These are phyloP conservation scores for Thinocorus orbignyianus DNA, from an alignment of 2,113 vertebrate species.

Conservation along the genomic window DNA sequence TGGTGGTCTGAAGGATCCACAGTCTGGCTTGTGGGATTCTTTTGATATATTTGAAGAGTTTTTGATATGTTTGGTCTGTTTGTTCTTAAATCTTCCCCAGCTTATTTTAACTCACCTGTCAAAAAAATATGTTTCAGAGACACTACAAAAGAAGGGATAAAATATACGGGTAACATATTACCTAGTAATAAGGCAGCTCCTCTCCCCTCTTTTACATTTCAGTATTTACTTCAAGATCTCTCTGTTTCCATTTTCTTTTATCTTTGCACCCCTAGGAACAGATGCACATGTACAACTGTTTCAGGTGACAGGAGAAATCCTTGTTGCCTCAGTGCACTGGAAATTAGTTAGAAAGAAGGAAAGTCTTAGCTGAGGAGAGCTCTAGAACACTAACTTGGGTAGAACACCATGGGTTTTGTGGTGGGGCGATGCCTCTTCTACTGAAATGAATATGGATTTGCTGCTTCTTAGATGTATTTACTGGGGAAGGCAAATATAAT, in stretches of 20 bases:
- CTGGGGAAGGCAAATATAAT: neutral
- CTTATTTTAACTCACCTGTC: neutral
- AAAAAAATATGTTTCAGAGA: neutral
- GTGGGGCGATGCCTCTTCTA: neutral
- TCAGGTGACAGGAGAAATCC: neutral
- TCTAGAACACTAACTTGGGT: neutral
- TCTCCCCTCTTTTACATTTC: neutral
- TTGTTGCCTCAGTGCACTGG: neutral
- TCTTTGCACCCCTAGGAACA: neutral
- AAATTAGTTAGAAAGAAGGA: neutral
- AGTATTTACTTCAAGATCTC: neutral
- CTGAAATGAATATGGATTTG: neutral
- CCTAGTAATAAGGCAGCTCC: neutral
- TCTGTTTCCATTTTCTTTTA: neutral
- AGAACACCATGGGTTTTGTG: neutral
- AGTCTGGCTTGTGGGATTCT: neutral
- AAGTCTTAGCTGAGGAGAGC: neutral
- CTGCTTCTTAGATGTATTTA: neutral
- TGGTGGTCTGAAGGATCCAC: constrained; percentile 11
- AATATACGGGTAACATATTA: neutral
- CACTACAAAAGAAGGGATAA: neutral
- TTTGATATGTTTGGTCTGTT: constrained; percentile 34
- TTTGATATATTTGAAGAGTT: constrained; percentile 36
- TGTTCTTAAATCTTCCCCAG: constrained; percentile 3
- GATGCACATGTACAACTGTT: neutral